Conservation (phyloP, 2,113 vertebrate species). For the Microtus oregoni region DNA sequence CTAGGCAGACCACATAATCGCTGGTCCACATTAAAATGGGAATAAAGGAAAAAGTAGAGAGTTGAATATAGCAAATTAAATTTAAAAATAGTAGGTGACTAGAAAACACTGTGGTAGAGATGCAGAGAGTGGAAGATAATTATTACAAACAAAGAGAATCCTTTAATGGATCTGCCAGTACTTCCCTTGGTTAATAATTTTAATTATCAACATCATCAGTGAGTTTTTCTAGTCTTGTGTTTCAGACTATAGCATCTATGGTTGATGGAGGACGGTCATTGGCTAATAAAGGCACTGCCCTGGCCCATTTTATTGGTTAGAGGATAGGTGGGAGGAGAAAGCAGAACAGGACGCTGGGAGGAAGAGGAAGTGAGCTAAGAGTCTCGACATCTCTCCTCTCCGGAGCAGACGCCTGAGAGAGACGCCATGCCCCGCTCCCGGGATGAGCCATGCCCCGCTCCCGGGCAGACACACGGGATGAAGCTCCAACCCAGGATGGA, state of each 20-base stretch:
- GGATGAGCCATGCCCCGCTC: too few relatives aligned
- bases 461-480: too few relatives aligned
- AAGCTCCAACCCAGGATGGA: too few relatives aligned
- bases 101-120: neutral
- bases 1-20: neutral
- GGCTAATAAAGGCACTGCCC: too few relatives aligned
- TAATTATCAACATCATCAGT: neutral
- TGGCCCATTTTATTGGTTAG: too few relatives aligned
- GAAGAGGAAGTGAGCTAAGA: too few relatives aligned
- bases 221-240: neutral
- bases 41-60: neutral
- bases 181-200: neutral
- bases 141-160: neutral
- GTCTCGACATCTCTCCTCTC: too few relatives aligned
- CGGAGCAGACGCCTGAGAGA: too few relatives aligned
- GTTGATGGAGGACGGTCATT: too few relatives aligned
- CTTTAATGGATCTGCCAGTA: neutral
- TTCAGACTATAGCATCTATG: neutral
- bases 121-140: neutral
- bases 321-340: too few relatives aligned
- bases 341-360: too few relatives aligned
- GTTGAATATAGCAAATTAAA: neutral
- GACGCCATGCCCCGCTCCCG: too few relatives aligned
- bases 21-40: neutral
- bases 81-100: slow-evolving; percentile 1